These are phyloP conservation scores for Drosophila mayri DNA, from an alignment of 1,140 invertebrate species.

Conservation along the genomic window DNA sequence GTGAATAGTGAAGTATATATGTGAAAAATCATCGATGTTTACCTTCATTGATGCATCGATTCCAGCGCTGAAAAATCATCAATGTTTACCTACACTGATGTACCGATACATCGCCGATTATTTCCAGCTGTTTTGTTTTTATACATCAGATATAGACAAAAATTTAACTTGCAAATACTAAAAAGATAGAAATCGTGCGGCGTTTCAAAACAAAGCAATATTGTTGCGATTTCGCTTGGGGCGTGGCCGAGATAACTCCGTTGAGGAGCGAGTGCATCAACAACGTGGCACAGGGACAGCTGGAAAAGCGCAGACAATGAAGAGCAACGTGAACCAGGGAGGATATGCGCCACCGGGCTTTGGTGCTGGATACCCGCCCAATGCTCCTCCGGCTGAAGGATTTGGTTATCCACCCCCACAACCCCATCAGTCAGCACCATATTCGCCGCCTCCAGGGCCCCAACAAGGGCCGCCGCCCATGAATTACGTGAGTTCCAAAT, in stretches of 20 bases:
- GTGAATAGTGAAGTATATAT: too few relatives aligned
- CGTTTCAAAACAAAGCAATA: constrained; percentile 12
- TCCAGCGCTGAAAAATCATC: too few relatives aligned
- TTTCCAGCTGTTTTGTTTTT: too few relatives aligned
- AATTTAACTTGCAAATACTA: background rate
- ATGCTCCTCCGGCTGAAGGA: constrained; percentile 66
- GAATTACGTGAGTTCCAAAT: constrained; percentile 51
- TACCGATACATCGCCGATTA: too few relatives aligned
- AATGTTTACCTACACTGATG: too few relatives aligned
- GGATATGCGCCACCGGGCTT: constrained; percentile 74
- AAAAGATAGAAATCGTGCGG: background rate
- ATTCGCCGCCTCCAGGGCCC: constrained; percentile 16
- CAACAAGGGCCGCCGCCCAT: constrained; percentile 32
- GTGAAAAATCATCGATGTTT: too few relatives aligned
- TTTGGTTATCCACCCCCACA: constrained; percentile 41
- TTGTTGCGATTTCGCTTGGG: constrained; percentile 44
- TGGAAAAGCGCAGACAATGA: constrained; percentile 25
- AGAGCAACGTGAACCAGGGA: constrained; percentile 72
- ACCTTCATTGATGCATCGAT: too few relatives aligned
- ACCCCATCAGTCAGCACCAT: constrained; percentile 9
- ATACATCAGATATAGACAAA: too few relatives aligned
- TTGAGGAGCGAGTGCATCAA: constrained; percentile 31
- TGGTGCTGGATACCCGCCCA: constrained; percentile 63
- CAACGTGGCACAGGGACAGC: constrained; percentile 19
- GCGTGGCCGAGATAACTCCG: constrained; percentile 9